phyloP scores from a whole-genome alignment of 2,113 vertebrate species.

The Corythaixoides concolor region DNA sequence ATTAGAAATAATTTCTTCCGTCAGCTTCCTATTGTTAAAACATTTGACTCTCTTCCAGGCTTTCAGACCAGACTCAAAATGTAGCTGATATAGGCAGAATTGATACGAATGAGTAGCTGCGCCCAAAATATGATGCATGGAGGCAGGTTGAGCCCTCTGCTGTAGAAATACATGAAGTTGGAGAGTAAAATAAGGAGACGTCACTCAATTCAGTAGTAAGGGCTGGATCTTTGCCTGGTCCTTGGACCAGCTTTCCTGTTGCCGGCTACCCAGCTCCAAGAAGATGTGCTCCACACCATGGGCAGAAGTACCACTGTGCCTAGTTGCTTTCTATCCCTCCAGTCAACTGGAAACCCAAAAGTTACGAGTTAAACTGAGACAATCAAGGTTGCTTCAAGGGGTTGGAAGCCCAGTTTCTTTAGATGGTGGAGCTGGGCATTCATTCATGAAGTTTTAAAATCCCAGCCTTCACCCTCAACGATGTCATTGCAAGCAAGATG shows the following conservation, averaged over 20 bases:
- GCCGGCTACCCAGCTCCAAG: background rate
- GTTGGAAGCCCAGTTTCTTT: background rate
- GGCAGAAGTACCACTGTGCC: background rate
- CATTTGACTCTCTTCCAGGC: background rate
- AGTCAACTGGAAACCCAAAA: background rate
- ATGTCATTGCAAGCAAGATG: background rate
- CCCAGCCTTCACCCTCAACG: background rate
- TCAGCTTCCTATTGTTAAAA: background rate
- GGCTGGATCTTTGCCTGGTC: background rate
- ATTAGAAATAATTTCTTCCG: background rate
- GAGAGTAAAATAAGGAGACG: background rate
- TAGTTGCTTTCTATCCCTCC: background rate
- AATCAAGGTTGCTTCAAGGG: background rate
- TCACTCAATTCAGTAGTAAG: background rate
- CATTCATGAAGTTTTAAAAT: background rate
- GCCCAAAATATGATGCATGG: accelerated
- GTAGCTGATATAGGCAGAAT: background rate
- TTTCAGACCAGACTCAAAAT: background rate
- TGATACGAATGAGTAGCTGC: background rate
- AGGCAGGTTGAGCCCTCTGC: background rate
- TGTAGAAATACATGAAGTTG: background rate
- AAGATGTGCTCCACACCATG: accelerated
- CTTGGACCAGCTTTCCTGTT: background rate
- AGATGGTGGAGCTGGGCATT: background rate
- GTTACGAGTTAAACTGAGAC: background rate